Base-by-base conservation (phyloP, 2,113 vertebrate species). In the Aspiorhynchus laticeps region DNA sequence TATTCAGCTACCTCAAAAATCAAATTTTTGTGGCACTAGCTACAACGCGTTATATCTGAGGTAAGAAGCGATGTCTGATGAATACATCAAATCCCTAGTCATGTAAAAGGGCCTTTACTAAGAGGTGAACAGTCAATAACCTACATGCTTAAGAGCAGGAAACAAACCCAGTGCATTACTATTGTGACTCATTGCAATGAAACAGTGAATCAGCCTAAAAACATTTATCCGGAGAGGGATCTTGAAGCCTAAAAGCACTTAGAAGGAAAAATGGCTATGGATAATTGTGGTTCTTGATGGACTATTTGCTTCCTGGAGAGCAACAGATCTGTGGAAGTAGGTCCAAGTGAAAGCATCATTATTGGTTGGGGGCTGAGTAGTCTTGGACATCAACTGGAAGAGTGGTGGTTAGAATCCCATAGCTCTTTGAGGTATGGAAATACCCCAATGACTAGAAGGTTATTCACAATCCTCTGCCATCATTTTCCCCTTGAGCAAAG, bases 371-470 rank as follows among this genome's bases (percentile, higher is more conserved):
- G 82, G 6, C 33, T 53, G 48, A 84, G 31, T 33, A 33, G 69
- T 74, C 21, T 59, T n/a, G 48, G 31, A 56, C 63, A 46, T 71
- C 28, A 71, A 33, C 65, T 83, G 63, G 63, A 83, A 71, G 63
- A 83, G 65, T 71, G 63, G 41, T 67, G 80, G 61, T 69, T 48
- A 46, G 80, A 82, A 28, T 69, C 63, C 19, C 80, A n/a, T 24
- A 69, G 43, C 63, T 46, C 19, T 81, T 83, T 83, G 28, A 83
- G 43, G 19, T 51, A 83, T 33, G 43, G 80, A 78, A 78, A 78
- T 48, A 69, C 5, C 2, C 15, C 63, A 69, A 24, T 67, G 28
- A 48, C 63, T 69, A 83, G 28, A 69, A 33, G n/a, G 28, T 71
- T 83, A 69, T 83, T 83, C 28, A 24, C 63, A 69, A 69, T 33